Percentiles rank a stretch among this genome's conserved stretches.
These are phyloP conservation scores for Carapus acus DNA, from an alignment of 2,797 vertebrate genomes.

Conservation along the genomic window DNA sequence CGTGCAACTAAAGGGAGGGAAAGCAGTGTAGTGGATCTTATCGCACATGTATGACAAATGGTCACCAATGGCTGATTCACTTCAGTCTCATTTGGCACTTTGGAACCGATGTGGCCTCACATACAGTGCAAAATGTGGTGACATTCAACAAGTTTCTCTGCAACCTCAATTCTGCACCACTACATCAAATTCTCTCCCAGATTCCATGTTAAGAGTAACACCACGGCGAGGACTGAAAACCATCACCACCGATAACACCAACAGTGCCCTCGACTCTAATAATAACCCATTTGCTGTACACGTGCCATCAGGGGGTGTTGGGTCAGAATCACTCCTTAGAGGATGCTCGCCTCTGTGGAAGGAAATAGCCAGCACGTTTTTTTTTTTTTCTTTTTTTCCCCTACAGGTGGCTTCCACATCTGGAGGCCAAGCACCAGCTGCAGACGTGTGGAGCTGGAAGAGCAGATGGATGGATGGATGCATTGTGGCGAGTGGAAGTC, in stretches of 20 bases:
- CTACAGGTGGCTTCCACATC: slow-evolving; percentile 61
- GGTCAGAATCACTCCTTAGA: slow-evolving; percentile 21
- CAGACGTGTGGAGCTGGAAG: slow-evolving; percentile 30
- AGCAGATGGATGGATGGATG: slow-evolving; percentile 59
- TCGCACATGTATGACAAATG: slow-evolving; percentile 47
- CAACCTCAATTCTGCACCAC: slow-evolving; percentile 52
- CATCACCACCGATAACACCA: slow-evolving; percentile 45
- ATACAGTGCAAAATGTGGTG: slow-evolving; percentile 48
- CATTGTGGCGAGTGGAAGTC: slow-evolving; percentile 56
- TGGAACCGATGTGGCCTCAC: slow-evolving; percentile 56
- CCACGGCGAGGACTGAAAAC: slow-evolving; percentile 37
- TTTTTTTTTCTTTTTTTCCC: too few species aligned
- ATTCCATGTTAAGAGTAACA: slow-evolving; percentile 52
- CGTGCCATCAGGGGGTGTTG: slow-evolving; percentile 26
- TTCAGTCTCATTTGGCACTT: slow-evolving; percentile 50
- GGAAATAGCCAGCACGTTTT: slow-evolving; percentile 35
- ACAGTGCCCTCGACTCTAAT: slow-evolving; percentile 51
- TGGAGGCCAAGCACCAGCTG: slow-evolving; percentile 56
- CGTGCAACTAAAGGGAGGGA: slow-evolving; percentile 7
- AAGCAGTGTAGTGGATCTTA: slow-evolving; percentile 21
- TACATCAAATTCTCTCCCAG: slow-evolving; percentile 27
- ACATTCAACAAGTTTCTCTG: slow-evolving; percentile 47
- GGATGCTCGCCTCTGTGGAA: slow-evolving; percentile 32
- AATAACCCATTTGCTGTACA: slow-evolving; percentile 38
- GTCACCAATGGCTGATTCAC: slow-evolving; percentile 54